phyloP scores from a whole-genome alignment of 2,888 invertebrate genomes.

The Drosophila subquinaria region DNA sequence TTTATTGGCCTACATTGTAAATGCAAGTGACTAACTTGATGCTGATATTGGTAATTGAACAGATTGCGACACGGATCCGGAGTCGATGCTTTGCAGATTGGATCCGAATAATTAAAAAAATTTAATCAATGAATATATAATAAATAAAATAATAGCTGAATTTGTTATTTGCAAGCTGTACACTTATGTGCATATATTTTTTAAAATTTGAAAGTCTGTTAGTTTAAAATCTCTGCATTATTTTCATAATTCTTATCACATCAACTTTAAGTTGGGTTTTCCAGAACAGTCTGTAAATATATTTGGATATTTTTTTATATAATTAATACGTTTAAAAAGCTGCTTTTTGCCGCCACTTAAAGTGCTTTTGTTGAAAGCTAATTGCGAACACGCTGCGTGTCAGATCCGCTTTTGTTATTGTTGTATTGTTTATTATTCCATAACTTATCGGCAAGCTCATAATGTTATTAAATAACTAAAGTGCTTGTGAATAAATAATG shows the following conservation, averaged over 20 bases:
- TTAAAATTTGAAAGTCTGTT: not conserved
- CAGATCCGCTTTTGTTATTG: not conserved
- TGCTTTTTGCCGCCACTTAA: not conserved
- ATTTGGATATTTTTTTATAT: too few relatives aligned
- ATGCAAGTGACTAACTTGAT: too few relatives aligned
- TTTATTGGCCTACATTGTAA: not conserved
- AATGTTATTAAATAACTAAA: slow-evolving; percentile 33
- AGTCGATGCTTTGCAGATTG: slow-evolving; percentile 56
- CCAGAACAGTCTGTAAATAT: too few relatives aligned
- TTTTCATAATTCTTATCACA: too few relatives aligned
- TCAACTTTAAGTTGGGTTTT: not conserved
- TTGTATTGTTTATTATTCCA: not conserved
- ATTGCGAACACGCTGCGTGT: slow-evolving; percentile 9
- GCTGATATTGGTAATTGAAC: not conserved
- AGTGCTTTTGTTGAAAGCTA: not conserved
- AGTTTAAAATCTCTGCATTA: too few relatives aligned
- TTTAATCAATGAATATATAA: not conserved
- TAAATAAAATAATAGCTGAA: not conserved
- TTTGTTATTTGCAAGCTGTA: not conserved
- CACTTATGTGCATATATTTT: not conserved
- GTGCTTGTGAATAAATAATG: slow-evolving; percentile 51
- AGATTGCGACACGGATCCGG: slow-evolving; percentile 66
- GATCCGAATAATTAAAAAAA: slow-evolving; percentile 20
- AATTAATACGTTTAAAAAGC: too few relatives aligned
- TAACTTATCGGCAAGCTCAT: slow-evolving; percentile 2